These are phyloP conservation scores for Pycnonotus jocosus DNA, from an alignment of 2,113 vertebrate species.

Conservation along the genomic window DNA sequence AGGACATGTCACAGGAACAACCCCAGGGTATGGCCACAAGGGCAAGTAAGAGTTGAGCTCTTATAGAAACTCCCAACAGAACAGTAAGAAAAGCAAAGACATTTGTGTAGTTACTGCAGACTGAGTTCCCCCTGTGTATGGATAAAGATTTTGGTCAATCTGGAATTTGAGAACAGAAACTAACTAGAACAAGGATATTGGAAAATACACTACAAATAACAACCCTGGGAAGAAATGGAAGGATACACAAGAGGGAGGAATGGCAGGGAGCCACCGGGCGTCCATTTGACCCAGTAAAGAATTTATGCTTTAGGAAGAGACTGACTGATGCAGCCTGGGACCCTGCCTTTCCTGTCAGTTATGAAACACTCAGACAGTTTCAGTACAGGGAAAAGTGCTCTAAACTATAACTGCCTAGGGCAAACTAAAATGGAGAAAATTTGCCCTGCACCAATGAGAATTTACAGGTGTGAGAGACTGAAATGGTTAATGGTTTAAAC, in stretches of 20 bases:
- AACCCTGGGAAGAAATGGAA: not conserved
- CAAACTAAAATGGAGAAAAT: not conserved
- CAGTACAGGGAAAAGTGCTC: not conserved
- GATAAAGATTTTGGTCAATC: not conserved
- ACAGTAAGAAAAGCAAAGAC: not conserved
- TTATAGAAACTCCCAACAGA: not conserved
- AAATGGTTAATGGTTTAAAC: not conserved
- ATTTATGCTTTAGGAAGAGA: not conserved
- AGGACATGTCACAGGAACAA: not conserved
- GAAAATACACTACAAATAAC: not conserved
- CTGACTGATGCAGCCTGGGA: not conserved
- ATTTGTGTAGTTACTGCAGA: not conserved
- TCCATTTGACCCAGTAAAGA: not conserved
- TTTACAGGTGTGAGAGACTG: not conserved
- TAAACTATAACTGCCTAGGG: not conserved
- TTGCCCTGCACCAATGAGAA: not conserved
- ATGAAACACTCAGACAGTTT: not conserved
- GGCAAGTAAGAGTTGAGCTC: not conserved
- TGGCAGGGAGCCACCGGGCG: not conserved
- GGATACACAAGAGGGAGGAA: rapidly evolving
- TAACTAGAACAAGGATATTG: not conserved
- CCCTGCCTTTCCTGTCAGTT: not conserved
- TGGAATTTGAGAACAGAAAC: not conserved
- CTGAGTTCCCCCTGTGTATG: not conserved
- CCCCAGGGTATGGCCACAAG: not conserved